Percentiles rank a stretch among this genome's conserved stretches.
Evolutionary conservation across 1,140 invertebrate genomes (phyloP).

Genomic region (Bombus affinis): DNA sequence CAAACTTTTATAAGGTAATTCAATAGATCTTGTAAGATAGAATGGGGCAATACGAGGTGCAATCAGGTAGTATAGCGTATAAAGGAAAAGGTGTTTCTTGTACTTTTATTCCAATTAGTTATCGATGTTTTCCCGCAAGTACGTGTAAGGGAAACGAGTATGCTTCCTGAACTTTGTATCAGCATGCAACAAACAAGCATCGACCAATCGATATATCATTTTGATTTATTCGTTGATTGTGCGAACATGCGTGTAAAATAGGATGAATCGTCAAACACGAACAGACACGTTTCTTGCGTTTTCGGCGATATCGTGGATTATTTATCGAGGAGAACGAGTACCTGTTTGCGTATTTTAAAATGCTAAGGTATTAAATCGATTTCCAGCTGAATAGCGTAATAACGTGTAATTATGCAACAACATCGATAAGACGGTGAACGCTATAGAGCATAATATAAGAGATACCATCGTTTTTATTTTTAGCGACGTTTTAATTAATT

Average conservation of each 20-base stretch:
- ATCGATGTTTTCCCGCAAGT: constrained; percentile 2
- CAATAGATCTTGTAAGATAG: constrained; percentile 13
- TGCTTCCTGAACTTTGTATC: constrained; percentile 5
- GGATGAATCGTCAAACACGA: not conserved
- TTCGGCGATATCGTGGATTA: not conserved
- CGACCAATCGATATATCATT: not conserved
- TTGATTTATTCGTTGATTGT: not conserved
- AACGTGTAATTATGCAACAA: no score
- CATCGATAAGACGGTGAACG: not conserved
- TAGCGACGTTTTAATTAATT: not conserved
- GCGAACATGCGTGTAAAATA: not conserved
- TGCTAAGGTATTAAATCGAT: no score
- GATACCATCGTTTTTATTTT: not conserved
- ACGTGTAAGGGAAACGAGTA: not conserved
- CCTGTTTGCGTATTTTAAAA: not conserved
- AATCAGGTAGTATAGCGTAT: not conserved
- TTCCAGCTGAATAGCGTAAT: no score
- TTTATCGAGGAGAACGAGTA: not conserved
- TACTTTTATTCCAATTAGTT: constrained; percentile 19
- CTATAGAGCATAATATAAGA: not conserved
- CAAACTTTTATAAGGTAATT: constrained; percentile 26
- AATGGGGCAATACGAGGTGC: not conserved
- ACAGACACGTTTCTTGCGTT: not conserved
- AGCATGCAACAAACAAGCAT: not conserved
- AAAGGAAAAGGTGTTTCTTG: constrained; percentile 8